These are phyloP conservation scores for Pseudopodoces humilis DNA, from an alignment of 2,113 vertebrate genomes.

Conservation along the genomic window DNA sequence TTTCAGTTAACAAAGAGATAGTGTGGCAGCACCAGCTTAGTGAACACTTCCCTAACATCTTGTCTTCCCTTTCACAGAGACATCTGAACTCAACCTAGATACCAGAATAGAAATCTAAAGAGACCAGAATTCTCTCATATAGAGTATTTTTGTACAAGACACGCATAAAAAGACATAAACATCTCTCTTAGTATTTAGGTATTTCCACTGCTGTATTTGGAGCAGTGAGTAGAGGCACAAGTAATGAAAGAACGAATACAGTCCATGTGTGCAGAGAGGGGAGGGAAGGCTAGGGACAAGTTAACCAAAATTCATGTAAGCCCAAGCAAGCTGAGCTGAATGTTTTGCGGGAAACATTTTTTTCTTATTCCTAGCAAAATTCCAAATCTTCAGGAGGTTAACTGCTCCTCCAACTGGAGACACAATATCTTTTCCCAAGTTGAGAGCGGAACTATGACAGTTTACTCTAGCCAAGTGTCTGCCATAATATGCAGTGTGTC, in stretches of 20 bases:
- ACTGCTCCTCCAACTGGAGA: background rate
- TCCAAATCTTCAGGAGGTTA: background rate
- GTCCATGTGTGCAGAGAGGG: background rate
- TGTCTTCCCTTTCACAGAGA: background rate
- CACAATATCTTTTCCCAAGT: background rate
- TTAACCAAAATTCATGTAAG: background rate
- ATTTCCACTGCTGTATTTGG: background rate
- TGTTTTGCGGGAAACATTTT: background rate
- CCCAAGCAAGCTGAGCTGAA: background rate
- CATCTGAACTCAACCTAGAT: background rate
- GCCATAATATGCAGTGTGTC: background rate
- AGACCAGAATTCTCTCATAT: background rate
- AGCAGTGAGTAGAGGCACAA: background rate
- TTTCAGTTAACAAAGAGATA: background rate
- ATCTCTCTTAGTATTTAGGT: background rate
- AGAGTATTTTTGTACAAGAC: background rate
- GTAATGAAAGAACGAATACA: background rate
- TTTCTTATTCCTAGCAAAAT: background rate
- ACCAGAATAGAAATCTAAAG: background rate
- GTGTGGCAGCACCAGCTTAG: background rate
- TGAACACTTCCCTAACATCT: background rate
- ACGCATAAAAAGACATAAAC: background rate
- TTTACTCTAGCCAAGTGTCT: background rate
- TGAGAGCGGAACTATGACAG: background rate
- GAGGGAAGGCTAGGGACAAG: background rate